Conservation (phyloP, 2,113 vertebrate species). For the Circaetus cinerascens region DNA sequence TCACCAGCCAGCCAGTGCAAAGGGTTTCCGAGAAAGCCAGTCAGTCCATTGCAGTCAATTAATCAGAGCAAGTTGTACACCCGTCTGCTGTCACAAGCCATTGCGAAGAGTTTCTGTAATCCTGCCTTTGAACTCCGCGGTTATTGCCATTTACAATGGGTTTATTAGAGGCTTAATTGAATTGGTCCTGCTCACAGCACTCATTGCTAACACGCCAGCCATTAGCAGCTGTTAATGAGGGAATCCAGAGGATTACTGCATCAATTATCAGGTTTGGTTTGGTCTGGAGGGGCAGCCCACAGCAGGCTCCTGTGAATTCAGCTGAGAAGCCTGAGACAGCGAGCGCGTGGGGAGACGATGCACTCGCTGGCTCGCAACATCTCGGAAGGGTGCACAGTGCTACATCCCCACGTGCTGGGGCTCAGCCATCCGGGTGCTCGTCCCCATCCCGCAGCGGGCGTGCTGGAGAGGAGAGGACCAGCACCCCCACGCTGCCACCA, state of each 20-base stretch:
- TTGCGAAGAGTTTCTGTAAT: slow-evolving; percentile 2
- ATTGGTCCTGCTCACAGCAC: slow-evolving; percentile 23
- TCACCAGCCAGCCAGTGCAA: neutral
- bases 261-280: slow-evolving; percentile 68
- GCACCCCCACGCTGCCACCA: fast-evolving
- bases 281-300: slow-evolving; percentile 42
- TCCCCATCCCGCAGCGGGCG: fast-evolving
- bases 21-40: neutral
- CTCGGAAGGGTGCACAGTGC: neutral
- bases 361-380: fast-evolving
- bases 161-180: slow-evolving; percentile 75
- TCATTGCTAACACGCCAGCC: slow-evolving; percentile 40
- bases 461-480: neutral
- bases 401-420: fast-evolving
- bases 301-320: slow-evolving; percentile 37
- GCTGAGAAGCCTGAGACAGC: neutral
- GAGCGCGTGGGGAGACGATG: fast-evolving
- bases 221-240: slow-evolving; percentile 75
- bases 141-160: slow-evolving; percentile 60
- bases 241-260: slow-evolving; percentile 71
- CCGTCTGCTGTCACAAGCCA: slow-evolving; percentile 14
- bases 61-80: neutral
- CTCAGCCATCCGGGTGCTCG: neutral
- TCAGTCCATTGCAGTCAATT: neutral
- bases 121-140: slow-evolving; percentile 57